Evolutionary conservation across 2,113 vertebrate genomes (phyloP).

Genomic region (Apaloderma vittatum): DNA sequence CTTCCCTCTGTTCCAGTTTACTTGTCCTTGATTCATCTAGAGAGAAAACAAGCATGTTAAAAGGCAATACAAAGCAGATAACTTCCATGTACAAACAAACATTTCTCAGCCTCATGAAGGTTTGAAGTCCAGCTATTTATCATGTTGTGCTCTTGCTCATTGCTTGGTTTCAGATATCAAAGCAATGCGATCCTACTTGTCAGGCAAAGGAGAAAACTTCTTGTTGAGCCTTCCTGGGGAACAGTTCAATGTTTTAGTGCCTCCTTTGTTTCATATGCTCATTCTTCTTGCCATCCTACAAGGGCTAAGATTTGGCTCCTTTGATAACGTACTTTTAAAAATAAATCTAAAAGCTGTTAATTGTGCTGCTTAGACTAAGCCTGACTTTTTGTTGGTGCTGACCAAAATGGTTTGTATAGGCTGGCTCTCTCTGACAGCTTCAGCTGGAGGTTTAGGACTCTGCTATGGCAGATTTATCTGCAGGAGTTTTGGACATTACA

Average conservation of each 20-base stretch:
- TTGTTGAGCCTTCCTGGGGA: background rate
- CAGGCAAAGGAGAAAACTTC: background rate
- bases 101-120: background rate
- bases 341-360: background rate
- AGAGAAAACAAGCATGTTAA: background rate
- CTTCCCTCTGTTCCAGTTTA: background rate
- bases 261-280: background rate
- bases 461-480: background rate
- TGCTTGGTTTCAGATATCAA: background rate
- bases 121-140: background rate
- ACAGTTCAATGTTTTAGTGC: background rate
- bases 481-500: background rate
- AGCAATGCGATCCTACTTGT: background rate
- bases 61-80: background rate
- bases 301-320: background rate
- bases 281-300: background rate
- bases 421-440: background rate
- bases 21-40: conserved; percentile 20
- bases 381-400: background rate
- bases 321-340: background rate
- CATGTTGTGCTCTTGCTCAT: background rate
- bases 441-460: background rate
- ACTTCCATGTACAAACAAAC: background rate
- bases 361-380: background rate
- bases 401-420: background rate